Evolutionary conservation across 2,113 vertebrate species (phyloP).

Genomic region (Myotis yumanensis): DNA sequence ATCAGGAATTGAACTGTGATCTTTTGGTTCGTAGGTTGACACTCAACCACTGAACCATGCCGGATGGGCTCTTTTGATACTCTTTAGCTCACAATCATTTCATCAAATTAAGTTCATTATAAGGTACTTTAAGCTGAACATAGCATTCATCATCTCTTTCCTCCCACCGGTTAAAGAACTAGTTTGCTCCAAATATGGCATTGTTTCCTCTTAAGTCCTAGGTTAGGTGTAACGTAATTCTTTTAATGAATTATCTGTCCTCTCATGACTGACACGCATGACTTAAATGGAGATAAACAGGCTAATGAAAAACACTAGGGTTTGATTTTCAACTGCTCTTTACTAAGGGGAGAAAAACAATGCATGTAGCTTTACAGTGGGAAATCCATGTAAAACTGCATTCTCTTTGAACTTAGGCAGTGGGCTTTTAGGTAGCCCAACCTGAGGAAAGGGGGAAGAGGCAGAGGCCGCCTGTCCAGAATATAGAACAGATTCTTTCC

Average conservation of each 20-base stretch:
- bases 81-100: constrained; percentile 19
- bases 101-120: background rate
- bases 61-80: background rate
- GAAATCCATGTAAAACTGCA: background rate
- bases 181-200: constrained; percentile 56
- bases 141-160: constrained; percentile 53
- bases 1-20: background rate
- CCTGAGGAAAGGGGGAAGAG: background rate
- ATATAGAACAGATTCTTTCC: background rate
- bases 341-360: background rate
- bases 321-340: constrained; percentile 35
- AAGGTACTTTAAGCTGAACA: constrained; percentile 55
- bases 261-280: constrained; percentile 53
- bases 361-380: constrained; percentile 5
- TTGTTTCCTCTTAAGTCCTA: constrained; percentile 53
- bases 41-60: background rate
- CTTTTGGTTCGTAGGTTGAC: background rate
- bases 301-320: constrained; percentile 25
- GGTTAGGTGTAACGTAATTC: background rate
- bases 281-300: constrained; percentile 51
- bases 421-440: background rate
- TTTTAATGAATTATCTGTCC: constrained; percentile 41
- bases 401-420: background rate
- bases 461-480: background rate
- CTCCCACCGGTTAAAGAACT: constrained; percentile 22